A percentile compares a stretch with the other conserved stretches of the same genome.
Evolutionary conservation across 2,888 invertebrate genomes (phyloP).

Genomic region (Piscicola geometra): DNA sequence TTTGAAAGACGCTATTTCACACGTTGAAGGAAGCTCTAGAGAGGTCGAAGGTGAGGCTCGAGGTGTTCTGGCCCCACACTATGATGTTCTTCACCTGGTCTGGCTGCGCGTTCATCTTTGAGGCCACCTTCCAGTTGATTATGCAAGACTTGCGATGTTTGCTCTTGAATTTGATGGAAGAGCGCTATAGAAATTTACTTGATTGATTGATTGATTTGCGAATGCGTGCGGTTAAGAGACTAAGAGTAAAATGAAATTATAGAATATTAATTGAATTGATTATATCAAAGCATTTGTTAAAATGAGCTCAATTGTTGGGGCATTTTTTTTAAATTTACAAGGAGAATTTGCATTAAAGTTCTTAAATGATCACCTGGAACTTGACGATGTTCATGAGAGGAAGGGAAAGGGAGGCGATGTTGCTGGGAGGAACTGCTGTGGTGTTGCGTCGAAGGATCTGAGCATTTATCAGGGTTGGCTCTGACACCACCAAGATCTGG

Average conservation of each 20-base stretch:
- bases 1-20: not conserved
- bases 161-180: too few species aligned
- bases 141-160: too few species aligned
- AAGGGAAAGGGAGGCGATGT: slow-evolving; percentile 25
- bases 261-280: too few species aligned
- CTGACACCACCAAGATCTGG: slow-evolving; percentile 25
- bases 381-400: slow-evolving; percentile 19
- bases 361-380: slow-evolving; percentile 28
- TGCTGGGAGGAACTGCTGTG: slow-evolving; percentile 2
- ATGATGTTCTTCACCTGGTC: slow-evolving; percentile 28
- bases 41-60: slow-evolving; percentile 11
- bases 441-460: slow-evolving; percentile 12
- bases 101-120: slow-evolving; percentile 28
- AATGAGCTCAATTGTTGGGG: too few species aligned
- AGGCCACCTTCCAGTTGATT: slow-evolving; percentile 27
- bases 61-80: slow-evolving; percentile 26
- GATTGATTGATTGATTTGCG: too few species aligned
- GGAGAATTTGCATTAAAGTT: too few species aligned
- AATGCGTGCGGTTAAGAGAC: too few species aligned
- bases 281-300: too few species aligned
- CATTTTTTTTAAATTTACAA: too few species aligned
- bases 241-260: too few species aligned
- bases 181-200: too few species aligned
- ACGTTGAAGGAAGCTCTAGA: slow-evolving; percentile 20
- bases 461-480: slow-evolving; percentile 25